A percentile compares a stretch with the other conserved stretches of the same genome.
phyloP scores from a whole-genome alignment of 2,797 vertebrate genomes.

The Hemibagrus guttatus region DNA sequence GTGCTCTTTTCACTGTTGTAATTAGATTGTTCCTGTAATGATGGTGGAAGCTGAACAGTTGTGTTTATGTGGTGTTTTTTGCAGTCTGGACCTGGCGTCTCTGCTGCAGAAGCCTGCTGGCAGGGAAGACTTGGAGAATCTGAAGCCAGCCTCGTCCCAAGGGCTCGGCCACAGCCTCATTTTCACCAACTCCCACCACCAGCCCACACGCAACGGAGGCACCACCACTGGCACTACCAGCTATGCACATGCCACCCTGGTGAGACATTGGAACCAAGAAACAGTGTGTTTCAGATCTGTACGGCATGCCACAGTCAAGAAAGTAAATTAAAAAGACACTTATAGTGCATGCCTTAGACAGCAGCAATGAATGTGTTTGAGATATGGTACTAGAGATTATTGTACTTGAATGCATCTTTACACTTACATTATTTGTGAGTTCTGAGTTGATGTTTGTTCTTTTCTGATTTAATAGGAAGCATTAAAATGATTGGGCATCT shows the following conservation, averaged over 20 bases:
- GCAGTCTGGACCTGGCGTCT: conserved; percentile 86
- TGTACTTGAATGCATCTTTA: not conserved
- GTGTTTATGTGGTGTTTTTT: conserved; percentile 16
- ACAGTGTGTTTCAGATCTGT: not conserved
- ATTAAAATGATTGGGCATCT: not conserved
- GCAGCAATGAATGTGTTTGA: not conserved
- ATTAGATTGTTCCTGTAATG: not conserved
- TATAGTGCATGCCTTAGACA: not conserved
- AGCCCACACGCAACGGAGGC: conserved; percentile 70
- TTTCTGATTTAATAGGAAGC: not conserved
- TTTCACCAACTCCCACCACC: conserved; percentile 96
- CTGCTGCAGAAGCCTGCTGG: conserved; percentile 87
- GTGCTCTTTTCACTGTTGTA: not conserved
- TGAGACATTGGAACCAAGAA: conserved; percentile 64
- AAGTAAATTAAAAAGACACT: not conserved
- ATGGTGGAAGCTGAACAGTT: conserved; percentile 4
- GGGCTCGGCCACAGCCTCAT: conserved; percentile 84
- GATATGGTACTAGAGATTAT: not conserved
- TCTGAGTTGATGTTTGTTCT: not conserved
- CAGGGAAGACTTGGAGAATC: conserved; percentile 71
- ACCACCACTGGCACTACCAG: conserved; percentile 75
- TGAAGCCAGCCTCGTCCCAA: conserved; percentile 80
- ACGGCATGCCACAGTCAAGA: not conserved
- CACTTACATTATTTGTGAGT: not conserved
- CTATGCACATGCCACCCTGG: conserved; percentile 89